Base-by-base conservation (phyloP, 2,888 invertebrate genomes). In the Merodon equestris region DNA sequence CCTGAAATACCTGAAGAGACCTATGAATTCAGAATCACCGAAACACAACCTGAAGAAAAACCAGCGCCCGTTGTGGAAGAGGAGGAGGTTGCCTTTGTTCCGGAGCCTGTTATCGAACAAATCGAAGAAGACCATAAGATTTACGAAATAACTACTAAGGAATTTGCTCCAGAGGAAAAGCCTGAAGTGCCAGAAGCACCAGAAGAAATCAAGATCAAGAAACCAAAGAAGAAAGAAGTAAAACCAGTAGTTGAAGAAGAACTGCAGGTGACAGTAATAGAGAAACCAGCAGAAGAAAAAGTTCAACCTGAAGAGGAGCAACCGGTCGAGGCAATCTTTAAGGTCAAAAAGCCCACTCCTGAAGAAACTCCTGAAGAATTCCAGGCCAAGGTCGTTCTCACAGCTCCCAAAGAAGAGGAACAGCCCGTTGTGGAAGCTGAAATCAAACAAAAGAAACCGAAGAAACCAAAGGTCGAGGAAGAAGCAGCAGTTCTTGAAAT, bases 301-400 rank as follows among this genome's bases (percentile, higher is more conserved):
- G 57, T 58, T 38, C 64, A 74, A 34, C 45, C 75, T 2, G 81
- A 82, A 58, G 84, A 84, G 47, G 83, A 83, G 42, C 74, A 83
- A 18, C 83, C 83, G 3, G 82, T 77, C 34, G 83, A 81, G 44
- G 81, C 75, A 14, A 50, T 79, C 14, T 83, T 83, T 58, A 51
- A 75, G 18, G 81, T 82, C 0, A 84, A 84, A 47, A 84, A 84
- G 18, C 82, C 82, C 68, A 83, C 84, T 47, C 83, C 83, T 47
- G 85, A 89, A 81, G 84, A 83, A 63, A 83, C 84, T 36, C 83
- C 83, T 36, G 85, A 89, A 82, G 84, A 83, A 61, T 82, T 84
- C 58, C 86, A 86, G 70, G 85, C 85, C 1, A 79, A 86, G 40
- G 79, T 87, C 57, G 82, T 84, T 0, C 27, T 87, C 1, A 84